Percentiles rank a stretch among this genome's conserved stretches.
phyloP scores from a whole-genome alignment of 1,140 invertebrate species.

The Nymphalis io region DNA sequence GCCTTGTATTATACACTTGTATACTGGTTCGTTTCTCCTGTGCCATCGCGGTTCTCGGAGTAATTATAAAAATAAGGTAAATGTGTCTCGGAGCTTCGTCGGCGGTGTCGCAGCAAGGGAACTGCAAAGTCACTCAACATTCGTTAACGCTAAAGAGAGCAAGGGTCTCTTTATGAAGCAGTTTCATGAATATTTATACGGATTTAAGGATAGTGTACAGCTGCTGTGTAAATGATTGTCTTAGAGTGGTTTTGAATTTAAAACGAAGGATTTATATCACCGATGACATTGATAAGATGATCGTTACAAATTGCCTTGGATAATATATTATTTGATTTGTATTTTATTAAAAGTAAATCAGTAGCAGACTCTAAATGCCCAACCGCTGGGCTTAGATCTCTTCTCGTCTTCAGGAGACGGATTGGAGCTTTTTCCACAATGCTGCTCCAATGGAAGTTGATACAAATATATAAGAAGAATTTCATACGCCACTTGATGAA shows the following conservation, averaged over 20 bases:
- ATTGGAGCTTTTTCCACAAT: too few species aligned
- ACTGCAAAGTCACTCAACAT: slow-evolving; percentile 50
- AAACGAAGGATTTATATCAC: slow-evolving; percentile 39
- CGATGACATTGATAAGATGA: slow-evolving; percentile 41
- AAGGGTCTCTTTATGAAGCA: slow-evolving; percentile 56
- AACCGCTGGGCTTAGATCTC: too few species aligned
- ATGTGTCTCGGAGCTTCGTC: slow-evolving; percentile 20
- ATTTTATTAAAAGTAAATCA: not conserved
- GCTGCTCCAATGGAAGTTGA: too few species aligned
- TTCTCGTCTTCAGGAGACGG: too few species aligned
- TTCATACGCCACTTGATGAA: too few species aligned
- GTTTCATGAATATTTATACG: slow-evolving; percentile 68
- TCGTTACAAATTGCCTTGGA: not conserved
- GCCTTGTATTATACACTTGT: too few species aligned
- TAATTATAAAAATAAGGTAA: slow-evolving; percentile 13
- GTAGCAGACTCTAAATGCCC: not conserved
- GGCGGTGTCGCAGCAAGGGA: slow-evolving; percentile 32
- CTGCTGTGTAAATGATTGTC: slow-evolving; percentile 59
- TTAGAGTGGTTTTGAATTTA: slow-evolving; percentile 50
- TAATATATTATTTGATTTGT: not conserved
- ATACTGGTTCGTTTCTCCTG: too few species aligned
- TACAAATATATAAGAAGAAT: too few species aligned
- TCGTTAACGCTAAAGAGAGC: slow-evolving; percentile 56
- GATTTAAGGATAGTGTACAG: slow-evolving; percentile 61
- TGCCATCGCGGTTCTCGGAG: not conserved